Conservation (phyloP, 1,140 invertebrate genomes). For the Nebria ingens region DNA sequence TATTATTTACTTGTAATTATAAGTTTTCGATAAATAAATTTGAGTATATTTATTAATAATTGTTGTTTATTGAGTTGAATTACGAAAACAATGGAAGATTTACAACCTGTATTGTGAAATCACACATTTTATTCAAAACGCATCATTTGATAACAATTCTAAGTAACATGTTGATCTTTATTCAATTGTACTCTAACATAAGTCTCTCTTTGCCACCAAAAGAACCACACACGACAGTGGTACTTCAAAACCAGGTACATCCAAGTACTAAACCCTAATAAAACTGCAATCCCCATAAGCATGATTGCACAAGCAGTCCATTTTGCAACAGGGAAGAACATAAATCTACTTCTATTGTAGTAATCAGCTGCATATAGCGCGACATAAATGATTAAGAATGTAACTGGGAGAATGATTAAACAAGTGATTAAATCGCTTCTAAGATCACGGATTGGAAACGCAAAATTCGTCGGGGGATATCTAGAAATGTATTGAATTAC, state of each 20-base stretch:
- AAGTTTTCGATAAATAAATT: no score
- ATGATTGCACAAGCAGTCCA: conserved; percentile 39
- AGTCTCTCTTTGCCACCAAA: conserved; percentile 42
- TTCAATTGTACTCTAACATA: conserved; percentile 35
- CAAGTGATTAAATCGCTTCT: conserved; percentile 37
- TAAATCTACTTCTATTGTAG: conserved; percentile 37
- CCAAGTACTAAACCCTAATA: conserved; percentile 41
- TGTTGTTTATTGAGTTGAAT: no score
- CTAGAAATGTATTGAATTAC: no score
- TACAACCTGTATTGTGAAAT: no score
- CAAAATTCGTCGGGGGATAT: conserved; percentile 19
- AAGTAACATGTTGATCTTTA: no score
- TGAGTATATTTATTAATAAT: no score
- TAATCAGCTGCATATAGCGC: conserved; percentile 39
- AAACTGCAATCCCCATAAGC: conserved; percentile 36
- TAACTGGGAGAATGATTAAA: conserved; percentile 36
- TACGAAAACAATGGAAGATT: no score
- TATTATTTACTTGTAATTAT: no score
- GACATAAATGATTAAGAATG: conserved; percentile 38
- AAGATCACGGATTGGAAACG: conserved; percentile 21
- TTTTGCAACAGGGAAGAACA: conserved; percentile 35
- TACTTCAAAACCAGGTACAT: conserved; percentile 37
- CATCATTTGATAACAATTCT: no score
- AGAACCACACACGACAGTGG: conserved; percentile 40
- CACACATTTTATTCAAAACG: no score